Evolutionary conservation across 2,888 invertebrate genomes (phyloP).

Genomic region (Tipula lateralis): DNA sequence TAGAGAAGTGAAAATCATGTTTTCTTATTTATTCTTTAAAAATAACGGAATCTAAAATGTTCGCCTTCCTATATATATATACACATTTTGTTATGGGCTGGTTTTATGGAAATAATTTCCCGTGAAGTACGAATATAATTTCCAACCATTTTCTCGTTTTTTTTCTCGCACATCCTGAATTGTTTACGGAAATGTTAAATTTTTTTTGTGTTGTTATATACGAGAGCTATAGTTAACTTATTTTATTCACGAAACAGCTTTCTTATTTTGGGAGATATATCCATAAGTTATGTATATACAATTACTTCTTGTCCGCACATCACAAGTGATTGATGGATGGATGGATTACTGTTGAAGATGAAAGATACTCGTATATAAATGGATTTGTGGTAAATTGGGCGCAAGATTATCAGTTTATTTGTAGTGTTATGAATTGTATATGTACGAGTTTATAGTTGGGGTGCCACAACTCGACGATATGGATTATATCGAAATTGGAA

Average conservation of each 20-base stretch:
- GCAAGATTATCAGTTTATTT: background rate
- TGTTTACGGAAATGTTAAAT: background rate
- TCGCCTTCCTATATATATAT: background rate
- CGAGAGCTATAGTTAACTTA: background rate
- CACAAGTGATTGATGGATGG: background rate
- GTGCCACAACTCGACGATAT: too few relatives aligned
- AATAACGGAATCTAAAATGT: background rate
- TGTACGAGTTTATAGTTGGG: too few relatives aligned
- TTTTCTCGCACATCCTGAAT: background rate
- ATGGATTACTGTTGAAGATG: background rate
- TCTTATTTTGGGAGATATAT: background rate
- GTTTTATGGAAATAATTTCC: background rate
- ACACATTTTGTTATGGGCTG: background rate
- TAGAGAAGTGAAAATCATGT: background rate
- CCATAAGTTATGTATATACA: too few relatives aligned
- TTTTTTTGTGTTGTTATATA: background rate
- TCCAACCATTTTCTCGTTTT: background rate
- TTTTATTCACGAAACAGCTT: background rate
- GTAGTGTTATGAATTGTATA: too few relatives aligned
- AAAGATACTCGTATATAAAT: background rate
- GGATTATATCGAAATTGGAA: too few relatives aligned
- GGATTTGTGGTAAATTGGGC: background rate
- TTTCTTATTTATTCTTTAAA: background rate
- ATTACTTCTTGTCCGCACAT: background rate
- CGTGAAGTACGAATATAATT: background rate